Evolutionary conservation across 2,113 vertebrate species (phyloP).

Genomic region (Hiodon alosoides): DNA sequence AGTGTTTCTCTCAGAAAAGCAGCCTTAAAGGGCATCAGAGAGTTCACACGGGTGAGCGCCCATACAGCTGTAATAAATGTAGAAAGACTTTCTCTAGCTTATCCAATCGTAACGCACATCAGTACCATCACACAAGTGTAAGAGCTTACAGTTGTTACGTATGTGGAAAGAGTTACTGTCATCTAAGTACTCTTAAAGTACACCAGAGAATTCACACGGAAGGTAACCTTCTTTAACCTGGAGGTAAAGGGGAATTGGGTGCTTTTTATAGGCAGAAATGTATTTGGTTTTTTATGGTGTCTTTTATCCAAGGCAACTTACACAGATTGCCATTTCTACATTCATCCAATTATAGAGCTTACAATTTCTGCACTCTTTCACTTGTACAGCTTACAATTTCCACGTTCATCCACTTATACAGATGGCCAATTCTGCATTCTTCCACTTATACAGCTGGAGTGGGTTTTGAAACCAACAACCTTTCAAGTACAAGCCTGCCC

Average conservation of each 20-base stretch:
- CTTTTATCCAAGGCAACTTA: too few relatives aligned
- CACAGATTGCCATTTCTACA: too few relatives aligned
- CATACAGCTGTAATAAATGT: constrained; percentile 55
- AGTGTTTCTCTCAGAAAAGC: constrained; percentile 51
- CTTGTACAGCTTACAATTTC: too few relatives aligned
- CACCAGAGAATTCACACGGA: constrained; percentile 14
- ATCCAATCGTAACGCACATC: constrained; percentile 57
- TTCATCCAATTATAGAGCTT: too few relatives aligned
- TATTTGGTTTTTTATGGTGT: too few relatives aligned
- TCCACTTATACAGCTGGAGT: too few relatives aligned
- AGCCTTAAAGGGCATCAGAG: constrained; percentile 61
- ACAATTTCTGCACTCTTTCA: too few relatives aligned
- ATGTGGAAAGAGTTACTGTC: constrained; percentile 9
- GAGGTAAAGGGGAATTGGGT: not conserved
- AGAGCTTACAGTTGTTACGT: constrained; percentile 35
- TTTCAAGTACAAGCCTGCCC: too few relatives aligned
- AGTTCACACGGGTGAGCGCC: constrained; percentile 61
- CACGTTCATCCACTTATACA: too few relatives aligned
- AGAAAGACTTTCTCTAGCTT: constrained; percentile 62
- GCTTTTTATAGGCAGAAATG: not conserved
- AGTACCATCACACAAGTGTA: constrained; percentile 53
- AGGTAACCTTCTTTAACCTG: not conserved
- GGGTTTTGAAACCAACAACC: too few relatives aligned
- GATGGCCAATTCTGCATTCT: too few relatives aligned
- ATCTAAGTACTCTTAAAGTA: constrained; percentile 7